These are phyloP conservation scores for Drosophila orosa DNA, from an alignment of 1,140 invertebrate species.

Conservation along the genomic window DNA sequence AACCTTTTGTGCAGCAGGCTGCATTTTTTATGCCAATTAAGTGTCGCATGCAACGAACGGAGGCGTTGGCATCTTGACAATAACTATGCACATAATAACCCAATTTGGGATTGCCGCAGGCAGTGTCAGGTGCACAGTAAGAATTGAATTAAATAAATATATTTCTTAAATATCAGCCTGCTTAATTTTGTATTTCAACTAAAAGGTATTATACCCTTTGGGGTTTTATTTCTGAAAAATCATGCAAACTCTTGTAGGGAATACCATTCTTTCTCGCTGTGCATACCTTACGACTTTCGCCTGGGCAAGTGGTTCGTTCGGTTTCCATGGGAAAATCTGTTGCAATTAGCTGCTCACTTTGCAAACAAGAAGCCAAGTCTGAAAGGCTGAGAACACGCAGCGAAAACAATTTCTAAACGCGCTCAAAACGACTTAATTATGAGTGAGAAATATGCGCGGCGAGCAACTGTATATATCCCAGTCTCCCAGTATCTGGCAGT, in stretches of 20 bases:
- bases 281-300: slow-evolving; percentile 58
- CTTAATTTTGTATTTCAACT: background rate
- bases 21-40: slow-evolving; percentile 71
- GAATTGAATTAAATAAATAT: background rate
- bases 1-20: slow-evolving; percentile 26
- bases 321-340: slow-evolving; percentile 74
- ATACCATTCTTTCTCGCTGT: slow-evolving; percentile 9
- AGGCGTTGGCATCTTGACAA: slow-evolving; percentile 54
- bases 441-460: slow-evolving; percentile 81
- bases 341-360: slow-evolving; percentile 78
- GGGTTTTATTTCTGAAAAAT: too few relatives aligned
- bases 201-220: too few relatives aligned
- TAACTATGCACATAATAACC: slow-evolving; percentile 83
- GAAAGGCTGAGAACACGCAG: slow-evolving; percentile 62
- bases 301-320: slow-evolving; percentile 20
- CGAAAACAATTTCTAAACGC: slow-evolving; percentile 83
- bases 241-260: too few relatives aligned
- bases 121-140: background rate
- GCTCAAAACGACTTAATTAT: slow-evolving; percentile 82
- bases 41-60: slow-evolving; percentile 69
- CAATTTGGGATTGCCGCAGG: slow-evolving; percentile 54
- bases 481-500: slow-evolving; percentile 36
- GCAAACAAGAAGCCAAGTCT: slow-evolving; percentile 58
- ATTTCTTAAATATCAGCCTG: background rate
- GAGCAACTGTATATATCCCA: slow-evolving; percentile 65